These are phyloP conservation scores for Imbricaverruca yamaguchii DNA, from an alignment of 2,888 invertebrate species.

Conservation along the genomic window DNA sequence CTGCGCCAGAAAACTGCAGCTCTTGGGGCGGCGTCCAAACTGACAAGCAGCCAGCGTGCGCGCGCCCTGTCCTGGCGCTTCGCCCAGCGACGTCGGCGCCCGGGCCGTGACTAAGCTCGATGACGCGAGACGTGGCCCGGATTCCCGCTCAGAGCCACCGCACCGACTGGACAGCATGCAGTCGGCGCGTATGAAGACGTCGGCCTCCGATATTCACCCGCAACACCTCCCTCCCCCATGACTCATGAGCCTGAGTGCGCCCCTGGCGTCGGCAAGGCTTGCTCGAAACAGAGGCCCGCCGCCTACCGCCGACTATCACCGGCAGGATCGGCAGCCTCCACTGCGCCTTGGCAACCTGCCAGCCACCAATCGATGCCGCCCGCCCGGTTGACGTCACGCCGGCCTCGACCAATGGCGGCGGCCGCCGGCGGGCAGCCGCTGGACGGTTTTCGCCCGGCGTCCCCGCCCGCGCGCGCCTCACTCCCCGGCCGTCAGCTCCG, in stretches of 20 bases:
- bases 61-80: no score
- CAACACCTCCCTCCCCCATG: background rate
- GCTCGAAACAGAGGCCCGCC: background rate
- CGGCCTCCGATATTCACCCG: no score
- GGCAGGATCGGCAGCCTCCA: background rate
- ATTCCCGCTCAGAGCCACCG: no score
- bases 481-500: background rate
- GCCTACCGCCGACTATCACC: background rate
- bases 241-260: background rate
- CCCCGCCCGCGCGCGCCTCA: background rate
- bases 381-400: background rate
- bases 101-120: no score
- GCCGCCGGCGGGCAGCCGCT: background rate
- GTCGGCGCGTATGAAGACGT: no score
- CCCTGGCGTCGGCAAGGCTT: background rate
- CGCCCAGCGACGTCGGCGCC: no score
- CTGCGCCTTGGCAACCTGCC: conserved; percentile 6
- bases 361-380: background rate
- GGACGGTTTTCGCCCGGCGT: conserved; percentile 10
- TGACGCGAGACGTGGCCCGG: no score
- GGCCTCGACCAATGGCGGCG: background rate
- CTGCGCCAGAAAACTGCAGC: no score
- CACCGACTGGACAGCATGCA: no score
- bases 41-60: no score
- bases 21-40: no score